Evolutionary conservation across 2,113 vertebrate species (phyloP).

Genomic region (Ciconia maguari): DNA sequence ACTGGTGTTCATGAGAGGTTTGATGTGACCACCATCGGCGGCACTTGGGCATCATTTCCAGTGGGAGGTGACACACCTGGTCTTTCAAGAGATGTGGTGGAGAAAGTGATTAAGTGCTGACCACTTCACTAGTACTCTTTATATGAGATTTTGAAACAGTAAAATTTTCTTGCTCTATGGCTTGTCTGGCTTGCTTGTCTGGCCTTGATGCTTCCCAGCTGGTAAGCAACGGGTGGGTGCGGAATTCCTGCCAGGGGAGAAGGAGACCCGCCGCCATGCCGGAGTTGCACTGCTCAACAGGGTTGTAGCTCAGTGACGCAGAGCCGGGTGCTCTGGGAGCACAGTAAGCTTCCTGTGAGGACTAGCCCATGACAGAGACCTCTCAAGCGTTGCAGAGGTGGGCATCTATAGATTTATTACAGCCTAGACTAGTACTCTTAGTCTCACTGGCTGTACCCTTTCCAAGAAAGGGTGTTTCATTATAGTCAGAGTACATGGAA

Average conservation of each 20-base stretch:
- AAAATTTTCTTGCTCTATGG: background rate
- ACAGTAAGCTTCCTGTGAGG: accelerated
- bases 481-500: background rate
- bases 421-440: background rate
- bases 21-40: background rate
- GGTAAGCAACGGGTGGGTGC: background rate
- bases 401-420: background rate
- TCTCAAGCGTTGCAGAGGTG: background rate
- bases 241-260: background rate
- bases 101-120: background rate
- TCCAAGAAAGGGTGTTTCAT: background rate
- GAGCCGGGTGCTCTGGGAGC: background rate
- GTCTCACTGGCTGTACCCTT: background rate
- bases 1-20: background rate
- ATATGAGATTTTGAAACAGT: background rate
- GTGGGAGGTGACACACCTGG: background rate
- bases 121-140: background rate
- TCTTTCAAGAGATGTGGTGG: background rate
- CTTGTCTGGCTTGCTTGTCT: background rate
- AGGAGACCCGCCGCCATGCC: background rate
- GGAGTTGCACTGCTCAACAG: background rate
- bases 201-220: background rate
- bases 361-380: background rate
- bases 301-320: background rate
- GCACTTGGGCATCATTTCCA: background rate